Evolutionary conservation across 2,113 vertebrate genomes (phyloP).

Genomic region (Dasypus novemcinctus): DNA sequence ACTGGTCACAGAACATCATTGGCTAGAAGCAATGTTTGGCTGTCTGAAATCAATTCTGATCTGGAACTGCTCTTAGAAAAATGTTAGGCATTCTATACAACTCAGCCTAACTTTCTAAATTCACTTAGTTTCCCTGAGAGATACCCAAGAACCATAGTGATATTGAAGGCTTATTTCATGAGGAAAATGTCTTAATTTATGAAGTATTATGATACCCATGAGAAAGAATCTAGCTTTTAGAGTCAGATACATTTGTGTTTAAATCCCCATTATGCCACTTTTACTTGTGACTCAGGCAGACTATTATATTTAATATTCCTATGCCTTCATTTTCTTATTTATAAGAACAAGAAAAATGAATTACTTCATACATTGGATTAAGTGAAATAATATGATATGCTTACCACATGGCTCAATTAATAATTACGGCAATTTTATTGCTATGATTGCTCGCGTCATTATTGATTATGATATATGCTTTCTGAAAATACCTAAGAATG

Average conservation of each 20-base stretch:
- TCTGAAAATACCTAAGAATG: not conserved
- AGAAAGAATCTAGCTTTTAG: not conserved
- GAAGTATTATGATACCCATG: not conserved
- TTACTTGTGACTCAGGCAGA: not conserved
- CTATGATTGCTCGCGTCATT: not conserved
- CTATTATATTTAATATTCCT: conserved; percentile 44
- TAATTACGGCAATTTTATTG: not conserved
- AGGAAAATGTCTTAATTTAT: not conserved
- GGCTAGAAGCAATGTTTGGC: not conserved
- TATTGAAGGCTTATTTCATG: conserved; percentile 2
- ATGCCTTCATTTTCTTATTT: not conserved
- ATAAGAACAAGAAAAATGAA: conserved; percentile 4
- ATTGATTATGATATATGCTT: not conserved
- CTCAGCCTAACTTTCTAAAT: not conserved
- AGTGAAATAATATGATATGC: not conserved
- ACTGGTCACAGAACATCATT: not conserved
- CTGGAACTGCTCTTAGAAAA: not conserved
- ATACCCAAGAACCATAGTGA: not conserved
- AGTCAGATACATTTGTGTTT: not conserved
- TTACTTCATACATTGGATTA: not conserved
- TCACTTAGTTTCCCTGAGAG: not conserved
- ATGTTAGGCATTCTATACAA: not conserved
- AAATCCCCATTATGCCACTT: not conserved
- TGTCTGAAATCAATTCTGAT: conserved; percentile 13
- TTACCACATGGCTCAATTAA: not conserved